phyloP scores from a whole-genome alignment of 2,113 vertebrate species.

The Lagopus muta region DNA sequence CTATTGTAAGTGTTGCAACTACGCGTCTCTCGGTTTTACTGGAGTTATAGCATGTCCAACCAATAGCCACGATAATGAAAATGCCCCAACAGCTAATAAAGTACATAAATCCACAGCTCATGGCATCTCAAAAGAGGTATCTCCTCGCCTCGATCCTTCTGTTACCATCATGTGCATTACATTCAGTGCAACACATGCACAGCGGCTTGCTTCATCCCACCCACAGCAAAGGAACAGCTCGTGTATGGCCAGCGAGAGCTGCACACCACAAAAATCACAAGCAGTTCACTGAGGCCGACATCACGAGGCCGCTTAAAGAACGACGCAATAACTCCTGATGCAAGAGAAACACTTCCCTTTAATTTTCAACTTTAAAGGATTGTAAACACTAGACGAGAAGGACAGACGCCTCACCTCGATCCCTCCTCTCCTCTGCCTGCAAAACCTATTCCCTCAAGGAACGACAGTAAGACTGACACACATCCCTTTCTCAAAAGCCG shows the following conservation, averaged over 20 bases:
- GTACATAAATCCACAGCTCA: slow-evolving; percentile 58
- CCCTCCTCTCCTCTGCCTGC: slow-evolving; percentile 40
- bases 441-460: slow-evolving; percentile 57
- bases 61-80: background rate
- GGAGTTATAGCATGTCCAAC: slow-evolving; percentile 7
- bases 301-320: background rate
- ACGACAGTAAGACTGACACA: slow-evolving; percentile 22
- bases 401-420: slow-evolving; percentile 42
- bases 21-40: background rate
- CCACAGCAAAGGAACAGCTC: background rate
- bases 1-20: slow-evolving; percentile 47
- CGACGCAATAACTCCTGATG: background rate
- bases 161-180: slow-evolving; percentile 20
- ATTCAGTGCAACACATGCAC: slow-evolving; percentile 1
- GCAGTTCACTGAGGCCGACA: background rate
- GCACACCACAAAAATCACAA: slow-evolving; percentile 24
- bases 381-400: slow-evolving; percentile 27
- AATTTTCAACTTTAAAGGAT: slow-evolving; percentile 36
- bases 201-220: slow-evolving; percentile 23
- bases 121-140: background rate
- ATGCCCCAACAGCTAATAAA: background rate
- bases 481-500: slow-evolving; percentile 34
- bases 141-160: background rate
- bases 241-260: background rate
- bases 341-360: background rate